Evolutionary conservation across 2,797 vertebrate species (phyloP), one percentile per base, ranked within the genome.

Genomic region (Chaetophractus vellerosus): DNA sequence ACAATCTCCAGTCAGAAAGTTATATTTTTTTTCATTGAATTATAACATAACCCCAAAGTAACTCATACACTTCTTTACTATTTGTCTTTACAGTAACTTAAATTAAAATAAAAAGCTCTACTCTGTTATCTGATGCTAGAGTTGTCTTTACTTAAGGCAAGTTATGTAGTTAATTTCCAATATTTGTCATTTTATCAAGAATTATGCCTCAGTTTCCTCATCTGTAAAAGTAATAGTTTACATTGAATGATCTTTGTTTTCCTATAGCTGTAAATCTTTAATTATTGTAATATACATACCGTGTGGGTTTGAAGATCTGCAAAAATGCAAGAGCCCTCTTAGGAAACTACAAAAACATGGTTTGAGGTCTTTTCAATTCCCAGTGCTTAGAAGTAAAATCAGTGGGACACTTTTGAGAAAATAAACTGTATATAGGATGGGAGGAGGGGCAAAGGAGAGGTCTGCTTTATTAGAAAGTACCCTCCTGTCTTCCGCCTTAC

Each of bases 1-100:
- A 24, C 26, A 91, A 84, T 15, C 38, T 89, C 18, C 21, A 71
- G n/a, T 89, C 84, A 87, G 80, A 95, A 87, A 14, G 4, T 87
- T 71, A 5, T 28, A 11, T 50, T 91, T 50, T 91, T 61, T 78
- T 74, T 45, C 3, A 12, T 21, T 55, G 50, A 78, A 66, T 16
- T 66, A 31, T n/a, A 45, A 74, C 55, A 5, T 38, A 68, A 66
- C 9, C 6, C 9, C 12, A 33, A 48, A 78, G 6, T 86, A 85
- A 91, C 28, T 16, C 71, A 75, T 11, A 33, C 0, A 0, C 11
- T 92, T 24, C 48, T 41, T 66, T 75, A 33, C 8, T 86, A 72
- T 61, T 91, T 85, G 31, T 88, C 36, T 38, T 78, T 28, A 64
- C 48, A 50, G n/a, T 41, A n/a, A n/a, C n/a, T n/a, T n/a, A n/a